These are phyloP conservation scores for Agrotis exclamationis DNA, from an alignment of 2,888 invertebrate species.

Conservation along the genomic window DNA sequence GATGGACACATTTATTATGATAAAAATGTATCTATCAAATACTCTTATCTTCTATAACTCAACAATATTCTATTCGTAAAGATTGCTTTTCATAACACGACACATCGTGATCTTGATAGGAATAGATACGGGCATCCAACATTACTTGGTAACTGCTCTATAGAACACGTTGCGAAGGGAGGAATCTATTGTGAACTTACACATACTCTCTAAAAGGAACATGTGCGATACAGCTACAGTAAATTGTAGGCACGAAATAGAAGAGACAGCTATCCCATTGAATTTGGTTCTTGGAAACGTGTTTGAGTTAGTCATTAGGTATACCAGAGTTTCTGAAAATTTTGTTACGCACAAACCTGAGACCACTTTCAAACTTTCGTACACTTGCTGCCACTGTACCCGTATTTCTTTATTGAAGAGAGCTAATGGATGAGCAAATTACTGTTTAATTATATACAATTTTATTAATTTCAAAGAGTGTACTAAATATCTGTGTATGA, in stretches of 20 bases:
- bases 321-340: too few species aligned
- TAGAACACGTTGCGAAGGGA: conserved; percentile 46
- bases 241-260: conserved; percentile 46
- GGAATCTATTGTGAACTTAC: conserved; percentile 43
- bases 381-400: too few species aligned
- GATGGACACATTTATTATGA: not conserved
- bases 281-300: conserved; percentile 10
- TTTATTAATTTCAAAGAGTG: too few species aligned
- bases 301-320: conserved; percentile 16
- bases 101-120: conserved; percentile 14
- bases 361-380: too few species aligned
- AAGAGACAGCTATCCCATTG: conserved; percentile 28
- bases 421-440: too few species aligned
- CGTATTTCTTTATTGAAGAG: too few species aligned
- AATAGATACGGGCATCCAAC: conserved; percentile 25
- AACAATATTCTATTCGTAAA: conserved; percentile 1
- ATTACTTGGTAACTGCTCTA: conserved; percentile 39
- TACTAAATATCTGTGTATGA: too few species aligned
- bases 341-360: too few species aligned
- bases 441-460: too few species aligned
- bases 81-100: conserved; percentile 31
- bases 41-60: not conserved
- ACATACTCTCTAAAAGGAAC: conserved; percentile 57
- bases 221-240: conserved; percentile 19
- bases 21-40: not conserved